Conservation (phyloP, 2,888 invertebrate species). For the Drosophila fulvimacula region DNA sequence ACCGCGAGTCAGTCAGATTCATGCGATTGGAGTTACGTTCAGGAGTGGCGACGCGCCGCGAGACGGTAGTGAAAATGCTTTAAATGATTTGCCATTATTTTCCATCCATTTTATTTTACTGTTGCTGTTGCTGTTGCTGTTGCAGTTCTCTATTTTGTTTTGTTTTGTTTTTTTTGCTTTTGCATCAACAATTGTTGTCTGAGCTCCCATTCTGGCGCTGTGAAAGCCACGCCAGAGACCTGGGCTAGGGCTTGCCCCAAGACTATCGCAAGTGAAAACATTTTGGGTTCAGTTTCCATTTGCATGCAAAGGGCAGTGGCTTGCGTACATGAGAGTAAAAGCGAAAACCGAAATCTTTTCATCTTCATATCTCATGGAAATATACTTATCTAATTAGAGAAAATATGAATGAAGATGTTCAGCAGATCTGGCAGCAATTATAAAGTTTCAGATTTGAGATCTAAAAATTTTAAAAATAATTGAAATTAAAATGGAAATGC, state of each 20-base stretch:
- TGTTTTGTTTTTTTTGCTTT: slow-evolving; percentile 1
- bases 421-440: neutral
- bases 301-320: slow-evolving; percentile 28
- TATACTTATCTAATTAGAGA: neutral
- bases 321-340: slow-evolving; percentile 27
- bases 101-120: slow-evolving; percentile 27
- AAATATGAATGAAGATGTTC: neutral
- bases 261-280: slow-evolving; percentile 58
- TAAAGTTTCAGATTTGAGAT: neutral
- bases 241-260: slow-evolving; percentile 21
- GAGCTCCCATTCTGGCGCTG: slow-evolving; percentile 55
- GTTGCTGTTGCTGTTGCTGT: slow-evolving; percentile 7
- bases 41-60: slow-evolving; percentile 87
- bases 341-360: slow-evolving; percentile 24
- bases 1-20: slow-evolving; percentile 84
- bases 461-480: neutral
- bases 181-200: slow-evolving; percentile 47
- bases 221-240: slow-evolving; percentile 51
- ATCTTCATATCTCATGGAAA: neutral
- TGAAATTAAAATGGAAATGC: too few relatives aligned
- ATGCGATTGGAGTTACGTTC: slow-evolving; percentile 91
- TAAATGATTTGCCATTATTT: slow-evolving; percentile 65
- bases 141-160: neutral
- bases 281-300: slow-evolving; percentile 41
- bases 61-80: slow-evolving; percentile 72